Conservation (phyloP, 2,888 invertebrate genomes). For the Lydus trimaculatus region DNA sequence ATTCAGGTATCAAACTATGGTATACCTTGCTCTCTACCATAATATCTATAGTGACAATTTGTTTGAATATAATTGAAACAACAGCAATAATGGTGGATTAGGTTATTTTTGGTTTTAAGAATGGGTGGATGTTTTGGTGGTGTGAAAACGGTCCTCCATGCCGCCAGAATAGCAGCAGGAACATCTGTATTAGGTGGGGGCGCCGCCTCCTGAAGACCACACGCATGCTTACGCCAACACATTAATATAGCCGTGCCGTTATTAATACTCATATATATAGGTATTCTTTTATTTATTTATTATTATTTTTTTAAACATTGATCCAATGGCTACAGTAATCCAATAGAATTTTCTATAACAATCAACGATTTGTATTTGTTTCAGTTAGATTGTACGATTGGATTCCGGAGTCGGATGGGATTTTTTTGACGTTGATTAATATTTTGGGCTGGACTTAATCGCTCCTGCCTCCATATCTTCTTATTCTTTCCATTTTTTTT, state of each 20-base stretch:
- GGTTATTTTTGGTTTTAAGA: constrained; percentile 29
- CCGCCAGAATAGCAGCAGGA: constrained; percentile 25
- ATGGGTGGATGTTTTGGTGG: constrained; percentile 37
- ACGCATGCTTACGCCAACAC: constrained; percentile 59
- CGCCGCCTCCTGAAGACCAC: constrained; percentile 54
- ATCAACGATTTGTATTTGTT: constrained; percentile 5
- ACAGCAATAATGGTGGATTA: constrained; percentile 36
- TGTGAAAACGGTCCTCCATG: constrained; percentile 44
- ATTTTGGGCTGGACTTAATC: constrained; percentile 54
- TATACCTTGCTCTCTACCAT: neutral
- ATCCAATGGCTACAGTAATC: constrained; percentile 42
- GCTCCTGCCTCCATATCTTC: constrained; percentile 49
- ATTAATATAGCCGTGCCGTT: constrained; percentile 59
- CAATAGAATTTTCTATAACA: constrained; percentile 6
- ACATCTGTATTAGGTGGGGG: constrained; percentile 55
- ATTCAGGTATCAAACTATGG: constrained; percentile 21
- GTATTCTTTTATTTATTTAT: neutral
- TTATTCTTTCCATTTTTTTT: neutral
- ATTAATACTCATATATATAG: constrained; percentile 57
- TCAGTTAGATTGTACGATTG: constrained; percentile 39
- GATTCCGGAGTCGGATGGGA: constrained; percentile 48
- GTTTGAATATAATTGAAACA: constrained; percentile 16
- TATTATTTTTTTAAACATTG: constrained; percentile 54
- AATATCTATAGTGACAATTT: constrained; percentile 32
- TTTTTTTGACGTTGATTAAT: constrained; percentile 59